These are phyloP conservation scores for Australoheros facetus DNA, from an alignment of 2,797 vertebrate species.

Conservation along the genomic window DNA sequence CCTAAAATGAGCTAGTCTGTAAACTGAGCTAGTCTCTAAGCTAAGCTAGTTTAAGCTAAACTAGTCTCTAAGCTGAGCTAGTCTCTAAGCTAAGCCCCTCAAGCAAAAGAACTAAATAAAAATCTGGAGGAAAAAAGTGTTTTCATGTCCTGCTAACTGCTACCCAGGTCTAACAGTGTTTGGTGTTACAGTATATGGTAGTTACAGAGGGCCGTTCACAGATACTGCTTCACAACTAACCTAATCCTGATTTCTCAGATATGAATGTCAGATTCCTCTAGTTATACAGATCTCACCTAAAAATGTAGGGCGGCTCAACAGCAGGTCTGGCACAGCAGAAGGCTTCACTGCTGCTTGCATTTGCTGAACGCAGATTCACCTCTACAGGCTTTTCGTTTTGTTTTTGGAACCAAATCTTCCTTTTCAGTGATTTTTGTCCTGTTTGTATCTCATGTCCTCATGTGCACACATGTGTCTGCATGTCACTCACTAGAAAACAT, in stretches of 20 bases:
- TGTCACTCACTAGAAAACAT: neutral
- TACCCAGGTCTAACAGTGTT: neutral
- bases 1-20: too few species aligned
- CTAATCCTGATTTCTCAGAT: neutral
- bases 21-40: too few species aligned
- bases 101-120: neutral
- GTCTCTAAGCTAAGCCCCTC: neutral
- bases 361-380: neutral
- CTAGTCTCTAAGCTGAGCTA: too few species aligned
- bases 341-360: neutral
- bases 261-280: neutral
- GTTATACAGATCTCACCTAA: neutral
- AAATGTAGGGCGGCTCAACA: neutral
- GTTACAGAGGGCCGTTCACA: neutral
- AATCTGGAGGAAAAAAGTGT: neutral
- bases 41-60: too few species aligned
- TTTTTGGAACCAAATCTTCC: neutral
- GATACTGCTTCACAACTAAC: neutral
- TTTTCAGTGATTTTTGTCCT: neutral
- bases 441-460: neutral
- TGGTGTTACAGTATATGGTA: too few species aligned
- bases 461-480: neutral
- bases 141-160: neutral
- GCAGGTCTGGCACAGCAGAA: fast-evolving
- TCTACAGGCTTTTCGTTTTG: neutral